These are phyloP conservation scores for Tetranychus truncatus DNA, from an alignment of 2,888 invertebrate genomes.

Conservation along the genomic window DNA sequence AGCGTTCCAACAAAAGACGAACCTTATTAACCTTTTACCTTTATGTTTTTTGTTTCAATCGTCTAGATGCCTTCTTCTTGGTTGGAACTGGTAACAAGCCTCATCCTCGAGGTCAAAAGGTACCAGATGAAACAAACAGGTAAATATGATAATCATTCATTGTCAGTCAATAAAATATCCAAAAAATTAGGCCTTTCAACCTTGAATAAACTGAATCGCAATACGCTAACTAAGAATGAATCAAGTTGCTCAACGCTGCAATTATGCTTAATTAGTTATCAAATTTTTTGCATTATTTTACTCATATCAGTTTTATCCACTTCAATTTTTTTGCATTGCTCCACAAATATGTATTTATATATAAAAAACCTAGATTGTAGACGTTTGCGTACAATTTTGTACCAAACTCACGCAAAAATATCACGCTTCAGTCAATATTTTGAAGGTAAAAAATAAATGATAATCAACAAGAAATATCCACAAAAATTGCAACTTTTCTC, in stretches of 20 bases:
- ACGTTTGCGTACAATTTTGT: not conserved
- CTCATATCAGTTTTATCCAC: too few relatives aligned
- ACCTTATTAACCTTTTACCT: not conserved
- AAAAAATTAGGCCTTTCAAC: not conserved
- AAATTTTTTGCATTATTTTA: too few relatives aligned
- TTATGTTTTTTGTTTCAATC: not conserved
- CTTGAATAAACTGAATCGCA: not conserved
- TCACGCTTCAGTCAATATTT: not conserved
- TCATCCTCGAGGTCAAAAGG: constrained; percentile 62
- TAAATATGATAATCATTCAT: constrained; percentile 27
- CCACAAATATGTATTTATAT: too few relatives aligned
- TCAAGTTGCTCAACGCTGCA: too few relatives aligned
- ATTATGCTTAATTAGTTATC: too few relatives aligned
- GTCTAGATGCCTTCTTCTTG: constrained; percentile 63
- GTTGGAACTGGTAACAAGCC: constrained; percentile 68
- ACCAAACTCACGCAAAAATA: not conserved
- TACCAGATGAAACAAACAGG: constrained; percentile 74
- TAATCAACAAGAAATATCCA: not conserved
- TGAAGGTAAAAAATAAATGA: not conserved
- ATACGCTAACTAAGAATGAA: not conserved
- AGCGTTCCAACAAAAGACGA: not conserved
- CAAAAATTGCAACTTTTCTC: not conserved
- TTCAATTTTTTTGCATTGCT: not conserved
- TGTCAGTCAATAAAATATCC: not conserved
- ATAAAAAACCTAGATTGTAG: not conserved